Evolutionary conservation across 2,113 vertebrate species (phyloP).

Genomic region (Sinocyclocheilus maitianheensis): DNA sequence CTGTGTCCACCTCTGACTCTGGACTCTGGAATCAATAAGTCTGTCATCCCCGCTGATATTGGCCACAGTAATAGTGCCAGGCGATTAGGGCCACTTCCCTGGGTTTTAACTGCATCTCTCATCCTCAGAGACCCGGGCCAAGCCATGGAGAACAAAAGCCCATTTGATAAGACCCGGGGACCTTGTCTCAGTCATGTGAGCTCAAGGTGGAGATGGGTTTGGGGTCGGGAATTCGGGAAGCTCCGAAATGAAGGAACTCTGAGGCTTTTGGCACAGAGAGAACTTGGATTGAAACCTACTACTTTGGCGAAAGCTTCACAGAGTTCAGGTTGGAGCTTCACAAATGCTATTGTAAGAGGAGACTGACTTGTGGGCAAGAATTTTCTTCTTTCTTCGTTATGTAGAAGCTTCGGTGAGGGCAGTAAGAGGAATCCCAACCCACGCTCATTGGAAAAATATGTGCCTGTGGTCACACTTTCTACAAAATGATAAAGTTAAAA

Average conservation of each 20-base stretch:
- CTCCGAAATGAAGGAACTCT: constrained; percentile 36
- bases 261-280: constrained; percentile 26
- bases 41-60: constrained; percentile 81
- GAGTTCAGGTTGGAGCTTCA: constrained; percentile 22
- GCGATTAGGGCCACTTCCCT: constrained; percentile 77
- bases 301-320: constrained; percentile 24
- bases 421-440: too few relatives aligned
- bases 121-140: constrained; percentile 68
- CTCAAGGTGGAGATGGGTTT: constrained; percentile 44
- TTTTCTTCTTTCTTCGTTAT: constrained; percentile 10
- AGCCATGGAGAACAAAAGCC: constrained; percentile 76
- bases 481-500: background rate
- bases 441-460: background rate
- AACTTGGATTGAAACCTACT: constrained; percentile 3
- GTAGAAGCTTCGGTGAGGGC: background rate
- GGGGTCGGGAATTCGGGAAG: constrained; percentile 5
- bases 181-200: constrained; percentile 58
- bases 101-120: constrained; percentile 79
- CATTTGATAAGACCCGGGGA: constrained; percentile 64
- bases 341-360: constrained; percentile 28
- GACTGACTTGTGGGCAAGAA: constrained; percentile 15
- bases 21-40: constrained; percentile 76
- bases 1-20: constrained; percentile 54
- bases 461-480: background rate
- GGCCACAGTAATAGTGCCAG: constrained; percentile 73